A percentile compares a stretch with the other conserved stretches of the same genome.
Evolutionary conservation across 1,140 invertebrate genomes (phyloP).

Genomic region (Neelides sp.): DNA sequence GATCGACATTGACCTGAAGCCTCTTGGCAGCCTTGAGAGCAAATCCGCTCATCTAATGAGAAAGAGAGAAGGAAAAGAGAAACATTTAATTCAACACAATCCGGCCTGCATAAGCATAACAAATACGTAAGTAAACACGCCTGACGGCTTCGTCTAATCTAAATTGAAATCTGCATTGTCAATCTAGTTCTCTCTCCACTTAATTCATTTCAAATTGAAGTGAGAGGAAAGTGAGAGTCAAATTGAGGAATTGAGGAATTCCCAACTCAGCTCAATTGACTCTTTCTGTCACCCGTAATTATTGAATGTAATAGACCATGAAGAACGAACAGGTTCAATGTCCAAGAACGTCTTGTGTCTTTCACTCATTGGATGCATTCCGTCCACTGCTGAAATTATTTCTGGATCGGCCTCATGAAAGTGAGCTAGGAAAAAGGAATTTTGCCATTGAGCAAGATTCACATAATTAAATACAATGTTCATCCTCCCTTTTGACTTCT

Average conservation of each 20-base stretch:
- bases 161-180: not conserved
- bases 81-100: not conserved
- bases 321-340: constrained; percentile 51
- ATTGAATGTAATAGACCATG: not conserved
- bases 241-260: too few relatives aligned
- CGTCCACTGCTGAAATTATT: constrained; percentile 52
- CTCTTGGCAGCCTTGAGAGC: constrained; percentile 30
- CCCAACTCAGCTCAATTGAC: too few relatives aligned
- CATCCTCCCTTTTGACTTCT: too few relatives aligned
- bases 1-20: constrained; percentile 32
- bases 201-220: not conserved
- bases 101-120: not conserved
- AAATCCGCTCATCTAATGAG: constrained; percentile 26
- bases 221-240: too few relatives aligned
- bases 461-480: too few relatives aligned
- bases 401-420: constrained; percentile 59
- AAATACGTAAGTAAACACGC: not conserved
- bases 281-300: constrained; percentile 14
- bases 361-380: constrained; percentile 51
- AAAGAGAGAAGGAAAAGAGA: not conserved
- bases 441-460: too few relatives aligned
- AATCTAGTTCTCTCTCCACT: not conserved
- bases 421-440: too few relatives aligned
- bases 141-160: not conserved
- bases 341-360: constrained; percentile 56